Conservation (phyloP, 2,888 invertebrate species). For the Drosophila borborema region DNA sequence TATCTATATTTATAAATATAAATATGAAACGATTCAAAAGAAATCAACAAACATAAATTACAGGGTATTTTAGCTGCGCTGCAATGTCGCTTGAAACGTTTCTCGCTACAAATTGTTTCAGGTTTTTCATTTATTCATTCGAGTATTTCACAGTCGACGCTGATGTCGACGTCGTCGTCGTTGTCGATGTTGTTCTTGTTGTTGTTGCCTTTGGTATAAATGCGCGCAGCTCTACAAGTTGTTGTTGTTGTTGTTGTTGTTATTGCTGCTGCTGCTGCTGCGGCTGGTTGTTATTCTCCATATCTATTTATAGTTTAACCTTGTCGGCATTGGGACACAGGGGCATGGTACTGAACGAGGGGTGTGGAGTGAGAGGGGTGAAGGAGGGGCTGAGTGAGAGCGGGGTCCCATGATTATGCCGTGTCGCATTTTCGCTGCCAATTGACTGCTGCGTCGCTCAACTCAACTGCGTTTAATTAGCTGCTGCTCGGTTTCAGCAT, state of each 20-base stretch:
- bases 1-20: background rate
- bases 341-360: background rate
- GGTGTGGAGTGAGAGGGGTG: background rate
- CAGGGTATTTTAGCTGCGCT: constrained; percentile 31
- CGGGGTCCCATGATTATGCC: constrained; percentile 46
- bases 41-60: background rate
- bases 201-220: constrained; percentile 55
- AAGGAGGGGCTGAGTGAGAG: background rate
- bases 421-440: constrained; percentile 41
- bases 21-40: background rate
- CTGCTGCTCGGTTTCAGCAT: constrained; percentile 6
- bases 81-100: background rate
- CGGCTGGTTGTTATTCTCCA: constrained; percentile 68
- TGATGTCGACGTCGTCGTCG: constrained; percentile 20
- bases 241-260: constrained; percentile 39
- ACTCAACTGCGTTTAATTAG: constrained; percentile 46
- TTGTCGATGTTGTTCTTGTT: constrained; percentile 7
- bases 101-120: constrained; percentile 35
- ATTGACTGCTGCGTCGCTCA: constrained; percentile 32
- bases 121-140: constrained; percentile 56
- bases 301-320: constrained; percentile 76
- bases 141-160: constrained; percentile 45
- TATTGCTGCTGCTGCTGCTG: constrained; percentile 33
- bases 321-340: constrained; percentile 47
- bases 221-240: constrained; percentile 64